Evolutionary conservation across 1,140 invertebrate species (phyloP).

Genomic region (Probaryconus sp.): DNA sequence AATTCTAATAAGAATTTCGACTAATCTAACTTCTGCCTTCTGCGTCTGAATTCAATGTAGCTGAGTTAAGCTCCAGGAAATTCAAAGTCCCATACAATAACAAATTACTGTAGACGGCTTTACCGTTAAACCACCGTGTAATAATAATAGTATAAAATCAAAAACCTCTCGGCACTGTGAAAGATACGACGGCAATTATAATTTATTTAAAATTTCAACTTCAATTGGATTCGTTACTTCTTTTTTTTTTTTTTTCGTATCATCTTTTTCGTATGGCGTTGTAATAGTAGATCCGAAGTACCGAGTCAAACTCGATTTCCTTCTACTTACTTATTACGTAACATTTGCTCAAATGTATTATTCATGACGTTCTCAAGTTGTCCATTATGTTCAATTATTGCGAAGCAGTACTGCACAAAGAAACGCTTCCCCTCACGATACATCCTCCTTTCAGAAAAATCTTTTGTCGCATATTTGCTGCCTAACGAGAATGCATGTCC

Average conservation of each 20-base stretch:
- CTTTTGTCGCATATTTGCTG: constrained; percentile 71
- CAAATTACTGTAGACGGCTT: too few species aligned
- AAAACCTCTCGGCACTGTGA: too few species aligned
- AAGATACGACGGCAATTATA: too few species aligned
- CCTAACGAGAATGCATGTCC: constrained; percentile 70
- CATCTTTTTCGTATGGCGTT: not conserved
- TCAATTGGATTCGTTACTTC: too few species aligned
- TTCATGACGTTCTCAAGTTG: constrained; percentile 34
- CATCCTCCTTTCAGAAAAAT: constrained; percentile 42
- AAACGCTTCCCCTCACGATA: constrained; percentile 27
- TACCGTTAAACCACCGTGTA: too few species aligned
- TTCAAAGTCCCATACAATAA: too few species aligned
- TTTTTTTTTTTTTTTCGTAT: not conserved
- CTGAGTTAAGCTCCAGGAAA: too few species aligned
- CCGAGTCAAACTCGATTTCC: constrained; percentile 4
- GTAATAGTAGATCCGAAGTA: constrained; percentile 1
- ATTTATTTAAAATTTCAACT: too few species aligned
- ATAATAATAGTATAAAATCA: too few species aligned
- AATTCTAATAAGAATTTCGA: too few species aligned
- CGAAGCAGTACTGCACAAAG: constrained; percentile 63
- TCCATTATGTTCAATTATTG: constrained; percentile 65
- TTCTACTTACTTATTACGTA: constrained; percentile 27
- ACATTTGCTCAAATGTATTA: constrained; percentile 28
- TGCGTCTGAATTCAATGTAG: too few species aligned
- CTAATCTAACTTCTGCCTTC: too few species aligned